Base-by-base conservation (phyloP, 2,797 vertebrate species). In the Labroides dimidiatus region DNA sequence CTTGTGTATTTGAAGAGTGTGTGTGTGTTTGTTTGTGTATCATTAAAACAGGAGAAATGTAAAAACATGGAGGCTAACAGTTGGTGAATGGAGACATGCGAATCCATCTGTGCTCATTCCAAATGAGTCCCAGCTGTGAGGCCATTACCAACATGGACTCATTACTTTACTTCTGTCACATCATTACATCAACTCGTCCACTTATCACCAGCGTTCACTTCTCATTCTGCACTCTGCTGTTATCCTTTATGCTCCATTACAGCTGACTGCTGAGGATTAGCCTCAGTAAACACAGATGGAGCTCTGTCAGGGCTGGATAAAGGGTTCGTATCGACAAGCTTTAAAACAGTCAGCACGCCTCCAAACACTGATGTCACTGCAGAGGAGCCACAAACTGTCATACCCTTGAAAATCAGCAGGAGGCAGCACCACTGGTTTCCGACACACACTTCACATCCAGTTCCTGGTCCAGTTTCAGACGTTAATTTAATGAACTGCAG, bases 51-150 rank as follows among this genome's bases (percentile, higher is more conserved):
- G 10, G 58, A 64, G 67, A 43, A 24, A 56, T 61, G 65, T 56
- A 59, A 69, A 61, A 49, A 69, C 59, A 62, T 13, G 23, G 59
- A 58, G 27, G 69, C 62, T 75, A 80, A 75, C 82, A 88, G 77
- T 87, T 86, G 85, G 78, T 64, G 79, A 85, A 81, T 72, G 68
- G 70, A 84, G 74, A 71, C 80, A 77, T 77, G 79, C 72, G 73
- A 87, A 69, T 75, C 75, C 77, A 84, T 83, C 75, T 77, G 78
- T 67, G 71, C 43, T 54, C 54, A 59, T 84, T 81, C 54, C 11
- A 67, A 75, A 75, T 50, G 75, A 80, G 75, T 2, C 62, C 42
- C 86, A 86, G 85, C 87, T 91, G 86, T 63, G 81, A 69, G 67
- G 59, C 63, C 45, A 73, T 68, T 61, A 48, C 53, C 80, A 80